Evolutionary conservation across 2,888 invertebrate species (phyloP), one percentile per base, ranked within the genome.

Genomic region (Xanthorhoe designata): DNA sequence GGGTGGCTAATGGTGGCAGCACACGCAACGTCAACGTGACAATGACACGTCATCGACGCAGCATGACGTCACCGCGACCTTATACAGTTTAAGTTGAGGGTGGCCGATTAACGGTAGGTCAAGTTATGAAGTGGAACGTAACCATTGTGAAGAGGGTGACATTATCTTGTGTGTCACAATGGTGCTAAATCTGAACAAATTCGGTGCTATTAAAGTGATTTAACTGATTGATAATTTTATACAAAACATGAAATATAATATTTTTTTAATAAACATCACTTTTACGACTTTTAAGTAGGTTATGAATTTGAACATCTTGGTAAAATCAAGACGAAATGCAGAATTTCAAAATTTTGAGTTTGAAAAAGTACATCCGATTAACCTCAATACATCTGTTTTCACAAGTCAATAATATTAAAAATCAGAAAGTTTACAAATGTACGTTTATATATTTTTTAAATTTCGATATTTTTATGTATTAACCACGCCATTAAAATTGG

Each of bases 1-100:
- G 2, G 32, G 32, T 32, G 2, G 5, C 17, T 70, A 65, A 73
- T 62, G 66, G 61, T 57, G 72, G 64, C 52, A 45, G 24, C 58
- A 68, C 76, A 81, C 78, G 79, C 78, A 75, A 75, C 64, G 75
- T 68, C 77, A n/a, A 78, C 77, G 61, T 68, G 53, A n/a, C n/a
- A n/a, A 32, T 51, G 76, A 70, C 76, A 72, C 81, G 83, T 82
- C 82, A 81, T 66, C 74, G 81, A 74, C 78, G 78, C 80, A 79
- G 74, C 38, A 71, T 84, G 80, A 80, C 81, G 81, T 84, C 85
- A 84, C 56, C 69, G 59, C 45, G 71, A 75, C 75, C 74, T 73
- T 73, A 64, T 59, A 59, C 38, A 42, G 61, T 51, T 66, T 59
- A 24, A 47, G 58, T 55, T 66, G 54, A 58, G 61, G 66, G 61